These are phyloP conservation scores for Eupelmus urozonus DNA, from an alignment of 2,888 invertebrate genomes.

Conservation along the genomic window DNA sequence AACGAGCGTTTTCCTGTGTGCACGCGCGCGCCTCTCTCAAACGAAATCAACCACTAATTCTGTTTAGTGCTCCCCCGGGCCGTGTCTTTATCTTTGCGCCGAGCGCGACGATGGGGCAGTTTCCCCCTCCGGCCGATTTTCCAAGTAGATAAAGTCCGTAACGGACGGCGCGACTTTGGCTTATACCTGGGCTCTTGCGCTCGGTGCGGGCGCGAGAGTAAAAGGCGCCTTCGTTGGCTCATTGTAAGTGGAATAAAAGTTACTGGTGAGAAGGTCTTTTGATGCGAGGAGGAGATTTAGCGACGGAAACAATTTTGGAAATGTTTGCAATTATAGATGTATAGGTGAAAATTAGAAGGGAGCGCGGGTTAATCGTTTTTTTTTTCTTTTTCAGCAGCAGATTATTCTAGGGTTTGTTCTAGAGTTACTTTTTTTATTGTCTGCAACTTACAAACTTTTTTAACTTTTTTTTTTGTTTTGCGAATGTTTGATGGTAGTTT, in stretches of 20 bases:
- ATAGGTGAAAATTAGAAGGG: too few relatives aligned
- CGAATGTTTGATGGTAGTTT: too few relatives aligned
- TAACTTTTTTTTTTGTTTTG: too few relatives aligned
- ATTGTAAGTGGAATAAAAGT: slow-evolving; percentile 50
- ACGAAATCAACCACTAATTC: slow-evolving; percentile 64
- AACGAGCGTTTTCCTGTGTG: slow-evolving; percentile 42
- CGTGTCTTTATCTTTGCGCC: slow-evolving; percentile 59
- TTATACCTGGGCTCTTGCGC: neutral
- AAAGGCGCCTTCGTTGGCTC: slow-evolving; percentile 49
- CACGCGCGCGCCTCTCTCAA: slow-evolving; percentile 48
- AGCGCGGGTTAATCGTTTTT: too few relatives aligned
- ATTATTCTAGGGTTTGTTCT: too few relatives aligned
- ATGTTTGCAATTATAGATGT: neutral
- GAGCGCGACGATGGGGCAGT: slow-evolving; percentile 58
- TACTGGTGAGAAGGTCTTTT: slow-evolving; percentile 29
- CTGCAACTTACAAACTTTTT: too few relatives aligned
- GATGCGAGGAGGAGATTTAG: neutral
- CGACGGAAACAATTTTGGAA: neutral
- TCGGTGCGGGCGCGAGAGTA: neutral
- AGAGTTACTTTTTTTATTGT: too few relatives aligned
- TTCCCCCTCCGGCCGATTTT: slow-evolving; percentile 54
- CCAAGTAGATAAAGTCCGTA: slow-evolving; percentile 58
- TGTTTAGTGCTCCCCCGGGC: slow-evolving; percentile 61
- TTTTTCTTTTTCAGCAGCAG: too few relatives aligned
- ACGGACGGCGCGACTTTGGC: slow-evolving; percentile 49